Evolutionary conservation across 2,888 invertebrate genomes (phyloP).

Genomic region (Ophion costatus): DNA sequence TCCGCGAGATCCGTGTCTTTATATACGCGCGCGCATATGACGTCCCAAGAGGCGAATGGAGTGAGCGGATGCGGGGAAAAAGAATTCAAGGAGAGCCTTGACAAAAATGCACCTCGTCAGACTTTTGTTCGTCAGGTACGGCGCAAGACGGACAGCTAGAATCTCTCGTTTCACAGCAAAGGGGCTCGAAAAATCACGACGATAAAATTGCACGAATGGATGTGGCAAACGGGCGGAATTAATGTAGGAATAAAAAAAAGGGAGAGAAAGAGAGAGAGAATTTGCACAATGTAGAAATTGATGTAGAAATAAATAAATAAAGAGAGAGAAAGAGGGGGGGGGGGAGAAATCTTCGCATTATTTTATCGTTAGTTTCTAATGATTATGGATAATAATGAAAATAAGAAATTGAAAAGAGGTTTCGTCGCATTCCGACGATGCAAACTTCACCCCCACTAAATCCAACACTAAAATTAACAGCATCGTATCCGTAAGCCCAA

Average conservation of each 20-base stretch:
- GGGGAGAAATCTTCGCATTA: neutral
- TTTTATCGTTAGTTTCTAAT: neutral
- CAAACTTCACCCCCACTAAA: no score
- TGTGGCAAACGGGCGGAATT: neutral
- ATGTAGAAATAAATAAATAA: neutral
- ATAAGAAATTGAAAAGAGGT: no score
- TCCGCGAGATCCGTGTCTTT: constrained; percentile 28
- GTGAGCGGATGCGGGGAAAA: constrained; percentile 36
- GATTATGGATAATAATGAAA: no score
- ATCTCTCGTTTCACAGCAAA: constrained; percentile 29
- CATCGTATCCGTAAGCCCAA: no score
- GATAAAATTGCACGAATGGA: neutral
- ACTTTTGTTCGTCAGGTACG: constrained; percentile 14
- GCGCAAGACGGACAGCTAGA: constrained; percentile 14
- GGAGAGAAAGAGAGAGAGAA: no score
- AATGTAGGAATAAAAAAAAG: neutral
- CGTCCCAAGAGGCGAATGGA: constrained; percentile 5
- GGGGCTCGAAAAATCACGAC: constrained; percentile 2
- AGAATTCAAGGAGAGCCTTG: constrained; percentile 48
- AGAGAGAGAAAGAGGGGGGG: no score
- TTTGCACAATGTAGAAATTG: neutral
- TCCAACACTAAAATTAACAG: no score
- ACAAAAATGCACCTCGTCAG: constrained; percentile 24
- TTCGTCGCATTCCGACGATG: no score
- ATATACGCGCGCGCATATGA: neutral